phyloP scores from a whole-genome alignment of 2,797 vertebrate species.

The Distichodus sexfasciatus region DNA sequence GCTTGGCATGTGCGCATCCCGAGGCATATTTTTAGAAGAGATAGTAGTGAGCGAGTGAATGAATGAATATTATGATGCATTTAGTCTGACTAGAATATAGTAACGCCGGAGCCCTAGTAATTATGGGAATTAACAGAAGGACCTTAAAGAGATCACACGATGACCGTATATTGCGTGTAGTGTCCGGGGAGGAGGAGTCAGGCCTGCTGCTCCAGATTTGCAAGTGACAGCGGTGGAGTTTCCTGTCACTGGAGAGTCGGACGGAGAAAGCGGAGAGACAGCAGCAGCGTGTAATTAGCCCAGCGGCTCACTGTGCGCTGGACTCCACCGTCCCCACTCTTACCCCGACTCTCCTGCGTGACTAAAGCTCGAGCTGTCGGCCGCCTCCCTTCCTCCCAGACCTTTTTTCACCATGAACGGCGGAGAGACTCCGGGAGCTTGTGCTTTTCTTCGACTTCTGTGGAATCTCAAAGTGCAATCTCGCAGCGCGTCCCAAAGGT shows the following conservation, averaged over 20 bases:
- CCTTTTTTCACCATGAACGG: slow-evolving; percentile 17
- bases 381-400: slow-evolving; percentile 9
- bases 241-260: slow-evolving; percentile 30
- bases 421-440: slow-evolving; percentile 9
- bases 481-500: slow-evolving; percentile 21
- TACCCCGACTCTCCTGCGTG: slow-evolving; percentile 15
- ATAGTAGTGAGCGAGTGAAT: background rate
- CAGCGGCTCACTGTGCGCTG: slow-evolving; percentile 35
- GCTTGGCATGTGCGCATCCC: background rate
- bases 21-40: background rate
- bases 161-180: too few species aligned
- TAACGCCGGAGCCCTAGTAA: too few species aligned
- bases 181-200: background rate
- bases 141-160: too few species aligned
- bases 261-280: slow-evolving; percentile 14
- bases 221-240: slow-evolving; percentile 4
- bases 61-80: too few species aligned
- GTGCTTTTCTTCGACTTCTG: slow-evolving; percentile 16
- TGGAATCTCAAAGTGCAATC: slow-evolving; percentile 26
- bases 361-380: slow-evolving; percentile 33
- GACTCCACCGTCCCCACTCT: too few species aligned
- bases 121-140: too few species aligned
- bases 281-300: slow-evolving; percentile 43
- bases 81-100: too few species aligned
- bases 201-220: background rate